Evolutionary conservation across 92 coral and sea anemone species (phyloP).

Genomic region (Paramuricea clavata): DNA sequence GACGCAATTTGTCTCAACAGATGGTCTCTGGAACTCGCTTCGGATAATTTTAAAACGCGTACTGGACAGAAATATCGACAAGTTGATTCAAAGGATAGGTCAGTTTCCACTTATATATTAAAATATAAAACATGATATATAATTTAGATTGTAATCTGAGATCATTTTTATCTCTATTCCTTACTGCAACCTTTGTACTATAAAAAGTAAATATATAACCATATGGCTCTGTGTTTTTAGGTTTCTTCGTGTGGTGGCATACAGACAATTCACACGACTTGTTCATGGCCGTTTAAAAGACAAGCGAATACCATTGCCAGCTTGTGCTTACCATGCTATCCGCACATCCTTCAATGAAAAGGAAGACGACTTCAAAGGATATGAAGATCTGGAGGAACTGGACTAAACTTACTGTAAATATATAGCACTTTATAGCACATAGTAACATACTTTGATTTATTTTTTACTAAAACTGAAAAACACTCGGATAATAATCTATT

Average conservation of each 20-base stretch:
- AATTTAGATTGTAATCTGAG: too few relatives aligned
- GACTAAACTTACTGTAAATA: too few relatives aligned
- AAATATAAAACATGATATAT: too few relatives aligned
- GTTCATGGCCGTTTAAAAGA: conserved; percentile 13
- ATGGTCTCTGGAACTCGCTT: conserved; percentile 6
- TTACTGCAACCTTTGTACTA: too few relatives aligned
- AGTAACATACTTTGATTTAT: too few relatives aligned
- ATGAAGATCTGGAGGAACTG: too few relatives aligned
- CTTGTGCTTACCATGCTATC: conserved; percentile 23
- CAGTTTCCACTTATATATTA: not conserved
- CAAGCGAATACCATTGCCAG: conserved; percentile 27
- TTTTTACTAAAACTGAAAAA: too few relatives aligned
- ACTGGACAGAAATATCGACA: conserved; percentile 13
- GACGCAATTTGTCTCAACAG: conserved; percentile 14
- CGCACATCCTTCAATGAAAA: not conserved
- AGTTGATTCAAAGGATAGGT: conserved; percentile 12
- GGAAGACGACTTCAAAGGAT: not conserved
- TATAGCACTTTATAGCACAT: too few relatives aligned
- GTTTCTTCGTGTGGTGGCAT: conserved; percentile 24
- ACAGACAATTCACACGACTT: not conserved
- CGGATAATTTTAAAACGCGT: conserved; percentile 8
- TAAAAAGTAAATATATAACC: too few relatives aligned
- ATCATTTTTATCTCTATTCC: too few relatives aligned
- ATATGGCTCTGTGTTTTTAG: too few relatives aligned
- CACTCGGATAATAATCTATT: too few relatives aligned